Percentiles rank a stretch among this genome's conserved stretches.
phyloP scores from a whole-genome alignment of 2,113 vertebrate species.

The Platysternon megacephalum region DNA sequence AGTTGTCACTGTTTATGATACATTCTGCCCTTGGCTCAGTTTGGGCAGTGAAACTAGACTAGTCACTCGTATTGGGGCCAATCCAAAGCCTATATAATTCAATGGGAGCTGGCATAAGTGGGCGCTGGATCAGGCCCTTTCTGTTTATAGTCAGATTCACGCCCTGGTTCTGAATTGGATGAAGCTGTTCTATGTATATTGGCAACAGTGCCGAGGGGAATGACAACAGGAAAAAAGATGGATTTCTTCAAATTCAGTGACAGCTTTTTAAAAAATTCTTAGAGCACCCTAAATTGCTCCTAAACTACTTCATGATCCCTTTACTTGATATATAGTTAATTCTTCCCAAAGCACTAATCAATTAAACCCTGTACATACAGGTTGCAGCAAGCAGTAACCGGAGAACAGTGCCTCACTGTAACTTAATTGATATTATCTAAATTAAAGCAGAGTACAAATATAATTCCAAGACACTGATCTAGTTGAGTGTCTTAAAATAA shows the following conservation, averaged over 20 bases:
- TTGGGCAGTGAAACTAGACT: background rate
- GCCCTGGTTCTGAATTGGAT: background rate
- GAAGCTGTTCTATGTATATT: too few species aligned
- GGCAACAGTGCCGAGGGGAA: background rate
- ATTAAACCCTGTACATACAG: fast-evolving
- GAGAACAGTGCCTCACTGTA: background rate
- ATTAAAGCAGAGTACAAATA: background rate
- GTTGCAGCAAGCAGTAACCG: background rate
- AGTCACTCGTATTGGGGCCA: background rate
- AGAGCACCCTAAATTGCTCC: background rate
- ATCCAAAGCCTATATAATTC: background rate
- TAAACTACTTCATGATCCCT: background rate
- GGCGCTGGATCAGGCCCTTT: too few species aligned
- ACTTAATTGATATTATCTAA: too few species aligned
- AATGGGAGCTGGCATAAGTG: too few species aligned
- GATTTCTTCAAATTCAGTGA: background rate
- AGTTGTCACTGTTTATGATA: background rate
- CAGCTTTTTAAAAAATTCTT: background rate
- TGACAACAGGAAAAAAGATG: background rate
- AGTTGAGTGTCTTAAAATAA: background rate
- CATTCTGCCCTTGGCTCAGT: background rate
- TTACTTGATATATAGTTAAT: background rate
- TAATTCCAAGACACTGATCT: background rate
- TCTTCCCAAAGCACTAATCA: background rate
- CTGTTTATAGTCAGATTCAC: background rate